Evolutionary conservation across 2,888 invertebrate species (phyloP).

Genomic region (Hoplodrina blanda): DNA sequence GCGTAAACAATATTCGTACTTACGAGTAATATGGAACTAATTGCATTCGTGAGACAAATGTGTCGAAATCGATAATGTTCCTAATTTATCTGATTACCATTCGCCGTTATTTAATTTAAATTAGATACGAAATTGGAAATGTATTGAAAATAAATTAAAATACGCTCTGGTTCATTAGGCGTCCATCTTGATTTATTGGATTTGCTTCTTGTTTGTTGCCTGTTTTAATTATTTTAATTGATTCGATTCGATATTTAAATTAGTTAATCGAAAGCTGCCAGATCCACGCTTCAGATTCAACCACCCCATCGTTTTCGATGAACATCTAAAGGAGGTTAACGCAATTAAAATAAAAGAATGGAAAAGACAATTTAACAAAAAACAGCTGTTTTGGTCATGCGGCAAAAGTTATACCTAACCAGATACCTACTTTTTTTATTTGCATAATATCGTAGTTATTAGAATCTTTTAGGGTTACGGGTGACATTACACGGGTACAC

Average conservation of each 20-base stretch:
- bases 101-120: slow-evolving; percentile 34
- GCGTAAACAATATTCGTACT: slow-evolving; percentile 52
- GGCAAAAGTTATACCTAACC: slow-evolving; percentile 13
- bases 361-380: slow-evolving; percentile 23
- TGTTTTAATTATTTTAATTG: slow-evolving; percentile 48
- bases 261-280: slow-evolving; percentile 36
- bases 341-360: slow-evolving; percentile 29
- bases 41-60: slow-evolving; percentile 48
- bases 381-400: background rate
- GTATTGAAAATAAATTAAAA: slow-evolving; percentile 41
- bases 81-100: slow-evolving; percentile 26
- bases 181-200: slow-evolving; percentile 33
- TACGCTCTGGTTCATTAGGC: slow-evolving; percentile 18
- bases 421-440: background rate
- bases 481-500: slow-evolving; percentile 2
- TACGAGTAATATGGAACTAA: slow-evolving; percentile 42
- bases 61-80: slow-evolving; percentile 43
- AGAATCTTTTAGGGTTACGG: slow-evolving; percentile 1
- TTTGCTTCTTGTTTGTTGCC: slow-evolving; percentile 28
- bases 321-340: slow-evolving; percentile 14
- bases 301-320: slow-evolving; percentile 6
- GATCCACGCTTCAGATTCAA: slow-evolving; percentile 19
- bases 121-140: slow-evolving; percentile 35
- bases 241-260: slow-evolving; percentile 47
- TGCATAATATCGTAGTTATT: slow-evolving; percentile 9